phyloP scores from a whole-genome alignment of 2,888 invertebrate genomes.

The Cotesia congregata region DNA sequence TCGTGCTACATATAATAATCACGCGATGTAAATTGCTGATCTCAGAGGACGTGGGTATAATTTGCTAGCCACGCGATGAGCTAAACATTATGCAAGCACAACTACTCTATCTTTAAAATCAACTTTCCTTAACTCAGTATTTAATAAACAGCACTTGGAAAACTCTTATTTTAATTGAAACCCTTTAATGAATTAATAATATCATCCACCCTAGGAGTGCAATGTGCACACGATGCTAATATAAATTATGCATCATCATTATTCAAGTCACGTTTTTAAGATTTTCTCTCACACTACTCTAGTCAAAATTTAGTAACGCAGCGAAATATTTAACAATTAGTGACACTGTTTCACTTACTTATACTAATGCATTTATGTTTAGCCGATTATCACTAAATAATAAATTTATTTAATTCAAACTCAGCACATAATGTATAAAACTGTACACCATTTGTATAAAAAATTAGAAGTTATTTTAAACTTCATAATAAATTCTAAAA shows the following conservation, averaged over 20 bases:
- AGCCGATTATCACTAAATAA: no score
- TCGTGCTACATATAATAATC: constrained; percentile 53
- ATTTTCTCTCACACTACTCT: constrained; percentile 25
- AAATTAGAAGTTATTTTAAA: no score
- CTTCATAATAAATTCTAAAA: no score
- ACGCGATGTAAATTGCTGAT: constrained; percentile 51
- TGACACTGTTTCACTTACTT: no score
- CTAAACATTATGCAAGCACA: constrained; percentile 1
- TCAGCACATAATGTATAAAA: no score
- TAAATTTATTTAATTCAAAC: no score
- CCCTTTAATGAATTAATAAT: not conserved
- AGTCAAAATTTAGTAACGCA: constrained; percentile 22
- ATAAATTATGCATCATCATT: constrained; percentile 34
- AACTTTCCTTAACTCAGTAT: not conserved
- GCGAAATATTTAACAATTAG: not conserved
- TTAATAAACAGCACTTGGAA: not conserved
- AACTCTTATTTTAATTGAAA: constrained; percentile 8
- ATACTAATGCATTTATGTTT: no score
- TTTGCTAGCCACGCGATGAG: constrained; percentile 32
- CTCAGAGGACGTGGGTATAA: constrained; percentile 24
- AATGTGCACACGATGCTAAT: constrained; percentile 12
- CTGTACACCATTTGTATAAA: no score
- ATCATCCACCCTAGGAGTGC: not conserved
- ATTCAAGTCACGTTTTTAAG: constrained; percentile 39
- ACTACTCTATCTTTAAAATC: constrained; percentile 6